Percentiles rank a stretch among this genome's conserved stretches.
These are phyloP conservation scores for Lordiphosa mommai DNA, from an alignment of 1,140 invertebrate species.

Conservation along the genomic window DNA sequence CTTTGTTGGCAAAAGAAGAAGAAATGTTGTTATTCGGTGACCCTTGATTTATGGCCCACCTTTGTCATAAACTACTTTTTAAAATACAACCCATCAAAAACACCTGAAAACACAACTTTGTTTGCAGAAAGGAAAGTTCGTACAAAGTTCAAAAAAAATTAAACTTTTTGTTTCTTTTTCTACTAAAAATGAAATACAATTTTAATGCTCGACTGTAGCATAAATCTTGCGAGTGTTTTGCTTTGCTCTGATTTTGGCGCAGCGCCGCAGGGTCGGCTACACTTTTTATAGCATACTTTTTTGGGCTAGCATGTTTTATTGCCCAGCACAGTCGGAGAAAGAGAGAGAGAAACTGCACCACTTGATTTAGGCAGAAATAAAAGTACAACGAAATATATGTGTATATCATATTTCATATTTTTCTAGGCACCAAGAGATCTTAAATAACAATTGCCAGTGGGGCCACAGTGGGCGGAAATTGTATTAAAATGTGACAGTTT, in stretches of 20 bases:
- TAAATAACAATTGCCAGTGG: too few species aligned
- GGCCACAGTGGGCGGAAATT: too few species aligned
- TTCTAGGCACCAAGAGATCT: background rate
- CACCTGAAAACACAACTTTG: slow-evolving; percentile 8
- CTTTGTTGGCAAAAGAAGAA: too few species aligned
- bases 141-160: slow-evolving; percentile 4
- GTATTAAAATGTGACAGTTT: too few species aligned
- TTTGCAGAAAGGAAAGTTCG: background rate
- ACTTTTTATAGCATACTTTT: slow-evolving; percentile 41
- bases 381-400: background rate
- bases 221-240: slow-evolving; percentile 47
- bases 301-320: slow-evolving; percentile 41
- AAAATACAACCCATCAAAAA: slow-evolving; percentile 18
- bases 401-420: background rate
- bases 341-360: background rate
- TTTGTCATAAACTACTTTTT: slow-evolving; percentile 34
- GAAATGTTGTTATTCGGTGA: background rate
- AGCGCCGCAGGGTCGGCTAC: slow-evolving; percentile 26
- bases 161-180: slow-evolving; percentile 7
- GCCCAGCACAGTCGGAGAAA: slow-evolving; percentile 6
- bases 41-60: slow-evolving; percentile 4
- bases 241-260: slow-evolving; percentile 2
- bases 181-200: slow-evolving; percentile 40
- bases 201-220: slow-evolving; percentile 38
- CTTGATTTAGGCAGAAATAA: background rate